A percentile compares a stretch with the other conserved stretches of the same genome.
These are phyloP conservation scores for Dromius quadrimaculatus DNA, from an alignment of 2,888 invertebrate genomes.

Conservation along the genomic window DNA sequence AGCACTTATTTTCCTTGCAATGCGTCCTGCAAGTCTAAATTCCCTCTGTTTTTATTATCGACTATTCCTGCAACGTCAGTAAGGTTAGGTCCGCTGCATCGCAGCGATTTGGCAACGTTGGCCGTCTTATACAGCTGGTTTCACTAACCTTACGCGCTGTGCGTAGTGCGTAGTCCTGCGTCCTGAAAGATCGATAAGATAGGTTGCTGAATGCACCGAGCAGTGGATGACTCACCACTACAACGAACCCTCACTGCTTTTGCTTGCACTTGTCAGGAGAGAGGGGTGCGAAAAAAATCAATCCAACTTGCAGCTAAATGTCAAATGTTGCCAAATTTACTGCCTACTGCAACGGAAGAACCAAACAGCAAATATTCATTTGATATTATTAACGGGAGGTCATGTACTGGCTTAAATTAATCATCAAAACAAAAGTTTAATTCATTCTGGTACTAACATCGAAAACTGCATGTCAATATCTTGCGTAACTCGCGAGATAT, in stretches of 20 bases:
- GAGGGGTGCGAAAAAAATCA: slow-evolving; percentile 62
- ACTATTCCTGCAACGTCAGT: neutral
- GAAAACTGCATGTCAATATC: too few relatives aligned
- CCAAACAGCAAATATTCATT: slow-evolving; percentile 1
- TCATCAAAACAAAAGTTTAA: neutral
- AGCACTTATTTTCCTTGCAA: neutral
- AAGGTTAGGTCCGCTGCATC: slow-evolving; percentile 13
- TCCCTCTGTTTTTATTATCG: neutral
- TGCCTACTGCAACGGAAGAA: neutral
- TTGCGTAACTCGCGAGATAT: too few relatives aligned
- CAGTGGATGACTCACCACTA: slow-evolving; percentile 66
- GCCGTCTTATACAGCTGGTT: slow-evolving; percentile 53
- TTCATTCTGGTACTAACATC: slow-evolving; percentile 3
- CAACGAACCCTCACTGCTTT: slow-evolving; percentile 45
- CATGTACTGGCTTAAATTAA: too few relatives aligned
- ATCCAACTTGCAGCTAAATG: slow-evolving; percentile 63
- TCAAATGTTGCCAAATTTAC: slow-evolving; percentile 66
- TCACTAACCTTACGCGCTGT: slow-evolving; percentile 59
- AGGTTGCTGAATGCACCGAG: slow-evolving; percentile 60
- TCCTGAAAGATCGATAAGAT: slow-evolving; percentile 63
- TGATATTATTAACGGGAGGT: too few relatives aligned
- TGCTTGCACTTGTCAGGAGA: neutral
- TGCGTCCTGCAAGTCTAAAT: slow-evolving; percentile 54
- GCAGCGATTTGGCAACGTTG: slow-evolving; percentile 22
- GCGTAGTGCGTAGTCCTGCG: slow-evolving; percentile 36